Evolutionary conservation across 2,888 invertebrate genomes (phyloP), one percentile per base, ranked within the genome.

Genomic region (Rotaria socialis): DNA sequence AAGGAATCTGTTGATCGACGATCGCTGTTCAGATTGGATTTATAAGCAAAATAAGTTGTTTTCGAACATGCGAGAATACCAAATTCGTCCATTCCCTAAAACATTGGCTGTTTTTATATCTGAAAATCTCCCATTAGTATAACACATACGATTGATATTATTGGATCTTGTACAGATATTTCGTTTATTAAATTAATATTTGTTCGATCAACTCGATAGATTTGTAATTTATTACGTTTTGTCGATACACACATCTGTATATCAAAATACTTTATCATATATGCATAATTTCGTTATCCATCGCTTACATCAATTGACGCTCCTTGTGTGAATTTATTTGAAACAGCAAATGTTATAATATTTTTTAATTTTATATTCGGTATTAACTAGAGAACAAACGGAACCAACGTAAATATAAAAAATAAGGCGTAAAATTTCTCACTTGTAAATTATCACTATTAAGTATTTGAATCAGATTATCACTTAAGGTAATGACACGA

Each of bases 161-260:
- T 11, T 43, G 47, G 4, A 24, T 80, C 80, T 47, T 43, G 80
- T 24, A 80, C 80, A 24, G 80, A 80, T 80, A 80, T 24, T 80
- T 80, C 80, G 2, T 80, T n/a, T 47, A n/a, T 80, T 24, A 80
- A 80, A 80, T 80, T 47, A 47, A 80, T 80, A 47, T 47, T 47
- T 19, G 80, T 47, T 47, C n/a, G 43, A n/a, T 80, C 80, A 24
- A 80, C 4, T 47, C n/a, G 80, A 80, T 80, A 47, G 24, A 80
- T 47, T 80, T 80, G 80, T 80, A 80, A 24, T 80, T 80, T 80
- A 80, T 80, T 80, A n/a, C 47, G 43, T 47, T 80, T 80, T 10
- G 80, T 80, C 24, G 80, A 80, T n/a, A 10, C 11, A 47, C 80
- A 80, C 24, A 80, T 80, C 80, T 80, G 35, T 8, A 24, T 67